Percentiles rank a stretch among this genome's conserved stretches.
Conservation (phyloP, 2,888 invertebrate species). For the Oscheius sp. region DNA sequence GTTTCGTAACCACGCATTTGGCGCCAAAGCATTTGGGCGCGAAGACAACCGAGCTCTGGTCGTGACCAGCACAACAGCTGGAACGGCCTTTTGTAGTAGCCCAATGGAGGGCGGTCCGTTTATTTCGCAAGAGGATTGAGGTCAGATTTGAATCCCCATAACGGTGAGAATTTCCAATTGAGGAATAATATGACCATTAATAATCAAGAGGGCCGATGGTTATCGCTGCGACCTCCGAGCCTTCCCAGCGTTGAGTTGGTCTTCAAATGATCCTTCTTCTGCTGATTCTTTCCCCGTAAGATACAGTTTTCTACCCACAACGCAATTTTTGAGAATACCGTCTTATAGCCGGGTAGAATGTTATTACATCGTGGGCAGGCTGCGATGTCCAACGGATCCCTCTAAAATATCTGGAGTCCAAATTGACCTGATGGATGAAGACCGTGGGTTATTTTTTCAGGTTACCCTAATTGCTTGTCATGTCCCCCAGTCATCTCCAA, state of each 20-base stretch:
- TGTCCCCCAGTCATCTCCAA: not conserved
- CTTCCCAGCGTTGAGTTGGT: not conserved
- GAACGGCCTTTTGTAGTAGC: no score
- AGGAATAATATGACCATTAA: no score
- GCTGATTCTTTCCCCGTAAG: not conserved
- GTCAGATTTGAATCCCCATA: no score
- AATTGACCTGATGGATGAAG: constrained; percentile 59
- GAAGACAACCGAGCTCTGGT: no score
- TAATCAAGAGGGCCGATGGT: not conserved
- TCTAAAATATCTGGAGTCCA: constrained; percentile 36
- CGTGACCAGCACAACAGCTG: no score
- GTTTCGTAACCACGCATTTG: no score
- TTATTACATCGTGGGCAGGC: constrained; percentile 41
- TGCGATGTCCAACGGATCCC: constrained; percentile 45
- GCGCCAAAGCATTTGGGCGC: no score
- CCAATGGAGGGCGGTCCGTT: no score
- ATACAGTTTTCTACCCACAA: not conserved
- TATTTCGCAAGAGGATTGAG: no score
- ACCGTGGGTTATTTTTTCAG: constrained; percentile 43
- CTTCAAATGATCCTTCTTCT: not conserved
- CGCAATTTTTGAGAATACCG: not conserved
- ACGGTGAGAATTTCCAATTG: no score
- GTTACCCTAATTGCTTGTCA: not conserved
- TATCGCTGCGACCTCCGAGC: constrained; percentile 1
- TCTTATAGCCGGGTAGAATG: constrained; percentile 35